Evolutionary conservation across 2,113 vertebrate genomes (phyloP), one percentile per base, ranked within the genome.

Genomic region (Dicentrarchus labrax): DNA sequence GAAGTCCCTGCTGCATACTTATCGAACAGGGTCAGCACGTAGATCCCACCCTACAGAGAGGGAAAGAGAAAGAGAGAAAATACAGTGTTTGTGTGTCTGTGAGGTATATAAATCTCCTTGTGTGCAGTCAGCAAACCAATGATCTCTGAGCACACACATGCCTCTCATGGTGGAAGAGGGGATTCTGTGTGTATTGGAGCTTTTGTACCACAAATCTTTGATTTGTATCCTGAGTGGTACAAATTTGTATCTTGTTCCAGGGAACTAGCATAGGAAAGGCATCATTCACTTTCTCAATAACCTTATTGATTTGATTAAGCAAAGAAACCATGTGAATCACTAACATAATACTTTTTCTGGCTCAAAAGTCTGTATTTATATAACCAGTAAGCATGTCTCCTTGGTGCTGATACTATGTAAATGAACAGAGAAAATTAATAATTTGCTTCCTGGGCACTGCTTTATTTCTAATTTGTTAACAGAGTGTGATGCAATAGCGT

Each of bases 1-100:
- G 98, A 98, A 4, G 98, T 99, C 45, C 98, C 98, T 2, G 98
- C 98, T 36, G 98, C 98, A 83, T 99, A 99, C 24, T 96, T 97
- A 87, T 99, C 98, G 88, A 99, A 93, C n/a, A 99, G 91, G 0
- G 98, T 99, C 78, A 99, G 92, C 24, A 99, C 95, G 3, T 99
- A 99, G 82, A 99, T 99, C 62, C 98, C 98, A 79, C 98, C 98
- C 98, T 99, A 69, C 39, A 82, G 50, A 80, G 24, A 41, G 4
- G 59, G 67, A 50, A 50, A 72, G 36, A 74, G 45, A 71, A 6
- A 64, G 16, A 71, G 16, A 71, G 51, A 54, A 68, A 12, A 66
- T 38, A 76, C 19, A 71, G 45, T 54, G 8, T 65, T 56, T 65
- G 43, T 59, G 10, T 57, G 21, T 57, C 48, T 53, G 6, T 30